Evolutionary conservation across 2,888 invertebrate genomes (phyloP), one percentile per base, ranked within the genome.

Genomic region (Pelosia muscerda): DNA sequence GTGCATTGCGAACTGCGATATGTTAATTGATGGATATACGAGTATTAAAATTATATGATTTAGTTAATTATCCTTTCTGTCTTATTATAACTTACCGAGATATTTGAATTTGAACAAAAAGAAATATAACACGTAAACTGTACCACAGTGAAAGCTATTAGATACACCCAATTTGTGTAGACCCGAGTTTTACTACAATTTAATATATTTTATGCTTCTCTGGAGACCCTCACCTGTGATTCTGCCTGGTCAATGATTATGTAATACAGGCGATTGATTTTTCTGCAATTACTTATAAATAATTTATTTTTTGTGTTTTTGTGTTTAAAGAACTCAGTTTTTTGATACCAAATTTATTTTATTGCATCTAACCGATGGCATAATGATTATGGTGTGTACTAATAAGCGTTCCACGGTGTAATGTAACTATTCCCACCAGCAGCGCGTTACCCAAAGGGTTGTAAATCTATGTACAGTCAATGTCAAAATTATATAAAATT

Each of bases 41-140:
- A n/a, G n/a, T 38, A 38, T 38, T 38, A 15, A 38, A 38, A 9
- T 49, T 42, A 19, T 19, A 19, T 49, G 13, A 15, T 4, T 15
- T 38, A 13, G 10, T 34, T 10, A 2, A 3, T 11, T 34, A 34
- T 34, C 19, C 5, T n/a, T n/a, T 49, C 42, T 42, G 42, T 6
- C 19, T 38, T 38, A 38, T 38, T 15, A 31, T 9, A 38, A 38
- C 15, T 13, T 38, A 0, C 0, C 3, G 6, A 42, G 3, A 42
- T 19, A 42, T 1, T 19, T 19, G 6, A 19, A 19, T 6, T 42
- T 1, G 3, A 15, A 9, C 5, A 0, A 0, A 2, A 8, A n/a
- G n/a, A 59, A 9, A 54, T 38, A 13, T 53, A 34, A 49, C 54
- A 73, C 53, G 22, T 65, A 54, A 57, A 73, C 81, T 75, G 73